Evolutionary conservation across 1,140 invertebrate species (phyloP).

Genomic region (Drosophila virilis): DNA sequence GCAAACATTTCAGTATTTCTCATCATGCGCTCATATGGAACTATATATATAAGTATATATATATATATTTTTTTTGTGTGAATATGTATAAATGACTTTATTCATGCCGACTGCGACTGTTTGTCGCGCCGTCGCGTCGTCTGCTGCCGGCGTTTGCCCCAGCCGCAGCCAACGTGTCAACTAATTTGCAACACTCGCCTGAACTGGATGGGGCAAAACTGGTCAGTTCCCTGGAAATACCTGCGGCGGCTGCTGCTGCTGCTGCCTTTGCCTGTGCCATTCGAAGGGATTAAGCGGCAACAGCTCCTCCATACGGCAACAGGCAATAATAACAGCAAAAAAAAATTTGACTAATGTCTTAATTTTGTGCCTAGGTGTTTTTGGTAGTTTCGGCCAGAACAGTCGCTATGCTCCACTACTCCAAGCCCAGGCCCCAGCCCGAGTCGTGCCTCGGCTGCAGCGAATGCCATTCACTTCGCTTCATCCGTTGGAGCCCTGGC

Average conservation of each 20-base stretch:
- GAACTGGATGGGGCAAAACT: constrained; percentile 21
- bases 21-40: constrained; percentile 50
- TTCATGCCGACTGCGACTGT: constrained; percentile 78
- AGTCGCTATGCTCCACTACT: constrained; percentile 33
- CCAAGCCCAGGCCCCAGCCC: constrained; percentile 12
- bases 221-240: constrained; percentile 75
- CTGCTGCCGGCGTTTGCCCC: constrained; percentile 10
- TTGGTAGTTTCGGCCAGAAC: constrained; percentile 53
- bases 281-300: constrained; percentile 66
- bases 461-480: constrained; percentile 81
- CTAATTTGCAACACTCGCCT: constrained; percentile 80
- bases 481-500: constrained; percentile 63
- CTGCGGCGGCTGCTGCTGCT: constrained; percentile 60
- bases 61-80: constrained; percentile 14
- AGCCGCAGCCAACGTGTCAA: constrained; percentile 70
- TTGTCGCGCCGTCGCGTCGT: constrained; percentile 68
- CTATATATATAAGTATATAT: constrained; percentile 36
- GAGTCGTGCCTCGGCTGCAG: constrained; percentile 72
- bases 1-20: constrained; percentile 58
- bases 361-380: constrained; percentile 76
- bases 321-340: constrained; percentile 7
- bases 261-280: constrained; percentile 7
- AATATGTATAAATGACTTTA: constrained; percentile 70
- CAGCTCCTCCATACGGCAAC: constrained; percentile 21
- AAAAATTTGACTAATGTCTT: constrained; percentile 79